Evolutionary conservation across 2,888 invertebrate species (phyloP).

Genomic region (Volucella inanis): DNA sequence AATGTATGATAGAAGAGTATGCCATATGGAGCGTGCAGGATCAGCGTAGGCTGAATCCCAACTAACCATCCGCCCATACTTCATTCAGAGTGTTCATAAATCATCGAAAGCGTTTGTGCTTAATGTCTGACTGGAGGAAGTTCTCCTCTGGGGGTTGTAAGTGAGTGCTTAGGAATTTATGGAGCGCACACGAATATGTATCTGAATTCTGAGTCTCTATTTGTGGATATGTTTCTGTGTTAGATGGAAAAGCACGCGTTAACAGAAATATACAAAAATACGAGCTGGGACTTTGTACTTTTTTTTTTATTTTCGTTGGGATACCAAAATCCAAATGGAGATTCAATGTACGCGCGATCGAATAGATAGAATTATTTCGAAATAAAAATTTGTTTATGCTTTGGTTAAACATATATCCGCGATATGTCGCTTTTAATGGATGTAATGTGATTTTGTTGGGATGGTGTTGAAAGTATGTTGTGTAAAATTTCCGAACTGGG

Average conservation of each 20-base stretch:
- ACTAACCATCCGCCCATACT: slow-evolving; percentile 50
- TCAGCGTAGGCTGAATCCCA: slow-evolving; percentile 16
- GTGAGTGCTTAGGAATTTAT: slow-evolving; percentile 74
- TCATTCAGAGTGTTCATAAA: slow-evolving; percentile 71
- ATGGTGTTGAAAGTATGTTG: slow-evolving; percentile 2
- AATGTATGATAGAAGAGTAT: not conserved
- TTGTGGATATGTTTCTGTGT: slow-evolving; percentile 6
- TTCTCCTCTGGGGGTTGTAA: slow-evolving; percentile 71
- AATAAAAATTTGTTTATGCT: slow-evolving; percentile 70
- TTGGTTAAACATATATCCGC: slow-evolving; percentile 62
- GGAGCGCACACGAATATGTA: slow-evolving; percentile 64
- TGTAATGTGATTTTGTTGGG: slow-evolving; percentile 55
- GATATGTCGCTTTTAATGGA: slow-evolving; percentile 66
- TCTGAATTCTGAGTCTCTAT: slow-evolving; percentile 1
- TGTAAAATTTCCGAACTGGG: too few relatives aligned
- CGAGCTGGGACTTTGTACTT: too few relatives aligned
- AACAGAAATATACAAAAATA: too few relatives aligned
- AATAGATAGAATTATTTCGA: slow-evolving; percentile 66
- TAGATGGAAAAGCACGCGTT: not conserved
- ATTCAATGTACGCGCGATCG: slow-evolving; percentile 71
- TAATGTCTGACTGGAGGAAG: slow-evolving; percentile 73
- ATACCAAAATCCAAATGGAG: slow-evolving; percentile 69
- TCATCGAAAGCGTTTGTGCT: slow-evolving; percentile 74
- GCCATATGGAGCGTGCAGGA: not conserved
- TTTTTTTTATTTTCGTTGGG: too few relatives aligned